phyloP scores from a whole-genome alignment of 1,140 invertebrate species.

The Ectropis grisescens region DNA sequence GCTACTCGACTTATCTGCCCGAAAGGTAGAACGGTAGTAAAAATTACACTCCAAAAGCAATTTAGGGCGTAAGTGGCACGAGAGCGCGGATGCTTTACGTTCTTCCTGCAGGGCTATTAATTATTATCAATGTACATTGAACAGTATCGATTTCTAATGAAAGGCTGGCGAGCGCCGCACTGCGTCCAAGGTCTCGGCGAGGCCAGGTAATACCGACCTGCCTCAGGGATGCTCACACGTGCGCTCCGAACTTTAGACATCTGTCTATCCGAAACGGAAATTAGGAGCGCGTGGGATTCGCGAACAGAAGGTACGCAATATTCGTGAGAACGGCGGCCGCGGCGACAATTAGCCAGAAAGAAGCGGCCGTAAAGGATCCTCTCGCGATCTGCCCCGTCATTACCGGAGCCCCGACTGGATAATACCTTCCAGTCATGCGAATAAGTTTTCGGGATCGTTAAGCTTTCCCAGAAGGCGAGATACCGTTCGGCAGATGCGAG shows the following conservation, averaged over 20 bases:
- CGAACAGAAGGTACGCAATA: conserved; percentile 53
- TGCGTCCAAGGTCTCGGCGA: conserved; percentile 37
- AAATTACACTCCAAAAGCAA: conserved; percentile 52
- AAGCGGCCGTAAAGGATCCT: conserved; percentile 50
- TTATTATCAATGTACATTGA: conserved; percentile 47
- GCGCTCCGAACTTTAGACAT: conserved; percentile 41
- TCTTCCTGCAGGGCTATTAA: conserved; percentile 36
- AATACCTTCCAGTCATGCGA: conserved; percentile 61
- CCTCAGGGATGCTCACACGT: conserved; percentile 30
- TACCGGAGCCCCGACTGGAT: conserved; percentile 44
- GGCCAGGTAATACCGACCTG: conserved; percentile 35
- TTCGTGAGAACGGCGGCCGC: conserved; percentile 58
- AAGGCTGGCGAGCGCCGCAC: conserved; percentile 34
- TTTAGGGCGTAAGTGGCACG: conserved; percentile 32
- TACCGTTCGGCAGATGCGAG: conserved; percentile 63
- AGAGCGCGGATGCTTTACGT: conserved; percentile 18
- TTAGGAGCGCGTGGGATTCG: conserved; percentile 55
- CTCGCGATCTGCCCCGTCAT: conserved; percentile 59
- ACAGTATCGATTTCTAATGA: conserved; percentile 56
- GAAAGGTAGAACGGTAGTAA: conserved; percentile 60
- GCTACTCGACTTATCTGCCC: conserved; percentile 51
- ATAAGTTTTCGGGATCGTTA: conserved; percentile 56
- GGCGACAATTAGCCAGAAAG: conserved; percentile 61
- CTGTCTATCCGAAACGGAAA: conserved; percentile 48
- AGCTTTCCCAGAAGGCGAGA: conserved; percentile 60